phyloP scores from a whole-genome alignment of 2,797 vertebrate genomes.

The Urosaurus nigricauda region DNA sequence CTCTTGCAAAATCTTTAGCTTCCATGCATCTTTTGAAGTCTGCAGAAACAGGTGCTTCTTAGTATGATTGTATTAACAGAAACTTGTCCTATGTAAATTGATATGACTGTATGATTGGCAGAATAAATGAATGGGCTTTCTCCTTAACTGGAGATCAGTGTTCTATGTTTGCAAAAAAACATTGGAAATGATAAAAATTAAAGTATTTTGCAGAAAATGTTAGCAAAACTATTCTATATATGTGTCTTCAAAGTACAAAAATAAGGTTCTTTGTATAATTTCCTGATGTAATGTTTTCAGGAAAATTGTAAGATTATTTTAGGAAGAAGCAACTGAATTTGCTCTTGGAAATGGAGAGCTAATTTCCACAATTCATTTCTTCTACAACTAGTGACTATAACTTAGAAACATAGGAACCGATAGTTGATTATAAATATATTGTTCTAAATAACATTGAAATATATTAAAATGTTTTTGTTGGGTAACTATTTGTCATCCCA shows the following conservation, averaged over 20 bases:
- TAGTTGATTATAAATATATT: not conserved
- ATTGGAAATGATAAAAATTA: not conserved
- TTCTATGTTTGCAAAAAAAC: not conserved
- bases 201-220: not conserved
- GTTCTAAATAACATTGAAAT: slow-evolving; percentile 24
- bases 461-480: slow-evolving; percentile 46
- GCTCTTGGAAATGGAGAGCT: not conserved
- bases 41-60: not conserved
- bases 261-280: not conserved
- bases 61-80: not conserved
- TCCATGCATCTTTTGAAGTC: not conserved
- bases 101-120: not conserved
- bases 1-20: not conserved
- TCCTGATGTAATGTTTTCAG: not conserved
- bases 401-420: not conserved
- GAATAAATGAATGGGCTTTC: not conserved
- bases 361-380: not conserved
- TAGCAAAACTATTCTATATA: not conserved
- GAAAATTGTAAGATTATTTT: not conserved
- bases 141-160: not conserved
- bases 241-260: not conserved
- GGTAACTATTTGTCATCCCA: not conserved
- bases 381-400: slow-evolving; percentile 1
- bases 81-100: not conserved
- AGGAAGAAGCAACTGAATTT: not conserved